Base-by-base conservation (phyloP, 2,888 invertebrate species). In the Heteromyza rotundicornis region DNA sequence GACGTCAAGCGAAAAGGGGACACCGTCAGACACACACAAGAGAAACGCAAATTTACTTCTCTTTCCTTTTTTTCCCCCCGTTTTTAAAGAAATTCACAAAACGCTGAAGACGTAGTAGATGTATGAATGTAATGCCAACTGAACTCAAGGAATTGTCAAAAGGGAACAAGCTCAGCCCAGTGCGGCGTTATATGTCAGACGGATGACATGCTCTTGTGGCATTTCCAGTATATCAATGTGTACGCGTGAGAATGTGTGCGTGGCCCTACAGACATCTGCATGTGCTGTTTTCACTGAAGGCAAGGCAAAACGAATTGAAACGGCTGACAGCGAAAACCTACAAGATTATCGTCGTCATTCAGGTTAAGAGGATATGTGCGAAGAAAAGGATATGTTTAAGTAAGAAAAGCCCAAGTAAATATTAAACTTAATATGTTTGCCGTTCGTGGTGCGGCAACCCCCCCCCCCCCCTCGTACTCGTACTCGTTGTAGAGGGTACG, bases 321-420 rank as follows among this genome's bases (percentile, higher is more conserved):
- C 47, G 47, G 5, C 62, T 14, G 57, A 54, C 53, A 62, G 49
- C 54, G 62, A 62, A 62, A 62, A 54, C 58, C 54, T 50, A 36
- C 16, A 58, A 54, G 58, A 62, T 58, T 62, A 58, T 27, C 49
- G 36, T 56, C 35, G 22, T 36, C 53, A 54, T 58, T 53, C 47
- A 54, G 57, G 47, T 58, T 47, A 57, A 54, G 54, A 20, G 36
- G 22, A 10, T 12, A 52, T n/a, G n/a, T 53, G 36, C n/a, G n/a
- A n/a, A n/a, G n/a, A 36, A 54, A 54, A 54, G 54, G 54, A 54
- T 54, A 54, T 36, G 52, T 51, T 27, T 14, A 12, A 14, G 35
- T 40, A 35, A 17, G 57, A 3, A 57, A 57, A 12, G 32, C 57
- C 27, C 10, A 19, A 49, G 19, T 27, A 57, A 57, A 57, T 57